These are phyloP conservation scores for Nicator chloris DNA, from an alignment of 2,113 vertebrate species.

Conservation along the genomic window DNA sequence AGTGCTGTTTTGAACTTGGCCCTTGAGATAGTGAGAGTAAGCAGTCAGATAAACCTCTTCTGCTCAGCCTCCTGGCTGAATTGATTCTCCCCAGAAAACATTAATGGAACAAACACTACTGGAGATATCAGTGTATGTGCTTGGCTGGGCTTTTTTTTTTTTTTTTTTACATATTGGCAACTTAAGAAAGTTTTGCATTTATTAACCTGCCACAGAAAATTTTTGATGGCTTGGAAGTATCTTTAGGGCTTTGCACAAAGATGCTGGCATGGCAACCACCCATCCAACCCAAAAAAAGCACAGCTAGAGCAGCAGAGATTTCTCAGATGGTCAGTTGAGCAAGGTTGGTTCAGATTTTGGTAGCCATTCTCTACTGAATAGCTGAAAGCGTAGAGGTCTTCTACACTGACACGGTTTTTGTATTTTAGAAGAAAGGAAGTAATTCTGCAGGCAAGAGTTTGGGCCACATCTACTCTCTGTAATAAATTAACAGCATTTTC, in stretches of 20 bases:
- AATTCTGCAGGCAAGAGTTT: neutral
- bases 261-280: neutral
- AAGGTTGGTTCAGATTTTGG: neutral
- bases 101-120: neutral
- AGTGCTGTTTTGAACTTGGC: neutral
- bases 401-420: neutral
- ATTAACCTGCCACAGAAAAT: neutral
- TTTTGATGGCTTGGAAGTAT: neutral
- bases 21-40: neutral
- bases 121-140: neutral
- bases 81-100: constrained; percentile 28
- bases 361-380: neutral
- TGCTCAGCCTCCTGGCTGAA: neutral
- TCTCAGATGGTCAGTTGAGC: neutral
- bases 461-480: neutral
- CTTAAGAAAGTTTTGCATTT: neutral
- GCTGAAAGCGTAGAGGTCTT: neutral
- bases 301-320: neutral
- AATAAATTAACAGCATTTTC: neutral
- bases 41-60: neutral
- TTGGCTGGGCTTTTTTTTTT: neutral
- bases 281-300: neutral
- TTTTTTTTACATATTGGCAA: neutral
- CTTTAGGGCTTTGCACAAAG: neutral
- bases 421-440: neutral